Percentiles rank a stretch among this genome's conserved stretches.
Conservation (phyloP, 2,113 vertebrate genomes). For the Oryzias curvinotus region DNA sequence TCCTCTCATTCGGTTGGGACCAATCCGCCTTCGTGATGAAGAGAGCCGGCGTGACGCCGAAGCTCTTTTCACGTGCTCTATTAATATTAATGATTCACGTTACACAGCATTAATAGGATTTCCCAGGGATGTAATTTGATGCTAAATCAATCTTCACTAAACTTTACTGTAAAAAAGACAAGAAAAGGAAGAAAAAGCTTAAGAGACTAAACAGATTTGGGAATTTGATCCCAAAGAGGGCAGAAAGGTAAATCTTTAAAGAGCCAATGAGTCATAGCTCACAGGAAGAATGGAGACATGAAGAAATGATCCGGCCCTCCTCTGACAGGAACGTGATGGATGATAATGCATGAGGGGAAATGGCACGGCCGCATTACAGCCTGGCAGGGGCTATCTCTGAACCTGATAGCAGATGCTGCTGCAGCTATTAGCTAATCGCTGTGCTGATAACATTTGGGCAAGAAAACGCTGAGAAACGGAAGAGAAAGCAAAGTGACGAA, state of each 20-base stretch:
- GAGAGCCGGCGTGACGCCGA: constrained; percentile 29
- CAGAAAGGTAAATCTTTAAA: constrained; percentile 23
- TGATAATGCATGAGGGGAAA: constrained; percentile 63
- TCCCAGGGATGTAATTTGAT: constrained; percentile 58
- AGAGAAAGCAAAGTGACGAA: neutral
- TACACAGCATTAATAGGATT: constrained; percentile 62
- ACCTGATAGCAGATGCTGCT: constrained; percentile 59
- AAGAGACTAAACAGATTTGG: constrained; percentile 29
- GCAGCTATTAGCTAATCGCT: constrained; percentile 72
- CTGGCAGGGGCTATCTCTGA: constrained; percentile 41
- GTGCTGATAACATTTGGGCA: constrained; percentile 54
- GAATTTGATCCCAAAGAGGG: constrained; percentile 27
- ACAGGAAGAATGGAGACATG: constrained; percentile 33
- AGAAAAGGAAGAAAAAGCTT: constrained; percentile 10
- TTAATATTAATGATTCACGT: constrained; percentile 67
- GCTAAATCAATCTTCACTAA: constrained; percentile 57
- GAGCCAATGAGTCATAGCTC: constrained; percentile 26
- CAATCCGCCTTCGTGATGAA: constrained; percentile 50
- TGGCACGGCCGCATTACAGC: constrained; percentile 63
- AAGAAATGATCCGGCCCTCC: constrained; percentile 28
- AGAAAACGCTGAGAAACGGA: constrained; percentile 2
- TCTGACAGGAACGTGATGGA: constrained; percentile 63
- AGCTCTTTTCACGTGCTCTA: constrained; percentile 53
- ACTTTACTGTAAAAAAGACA: constrained; percentile 42
- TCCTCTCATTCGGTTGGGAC: constrained; percentile 36